Evolutionary conservation across 2,888 invertebrate genomes (phyloP), one percentile per base, ranked within the genome.

Genomic region (Apomyelois bistriatella): DNA sequence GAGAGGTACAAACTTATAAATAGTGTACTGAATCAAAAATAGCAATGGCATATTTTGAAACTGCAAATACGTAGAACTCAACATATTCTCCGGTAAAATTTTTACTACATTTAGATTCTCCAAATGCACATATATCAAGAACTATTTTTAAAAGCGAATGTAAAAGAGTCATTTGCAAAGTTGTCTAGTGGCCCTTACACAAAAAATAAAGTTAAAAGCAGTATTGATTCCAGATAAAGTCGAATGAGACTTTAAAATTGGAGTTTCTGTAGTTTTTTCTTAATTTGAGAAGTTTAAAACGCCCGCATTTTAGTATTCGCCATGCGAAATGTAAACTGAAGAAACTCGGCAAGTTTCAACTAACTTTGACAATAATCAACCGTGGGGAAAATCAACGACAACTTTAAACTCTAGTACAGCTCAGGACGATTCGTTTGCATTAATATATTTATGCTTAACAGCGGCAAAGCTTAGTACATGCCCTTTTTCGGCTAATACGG

Each of bases 291-390:
- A 74, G 65, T 74, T 72, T 57, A 59, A 60, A 61, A 54, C 65
- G 61, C 68, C 63, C 70, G 58, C 64, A 66, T 64, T 78, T 81
- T 71, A 69, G 76, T 76, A 75, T 79, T 76, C 75, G 60, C 65
- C 60, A 70, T 70, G 76, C 72, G 75, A 62, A 76, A 70, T 71
- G 74, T 72, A 72, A 77, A 74, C 76, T 68, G 64, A 70, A 65
- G 66, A 59, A 70, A 76, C 67, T 74, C 59, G 47, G 50, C 55
- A 65, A 68, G 65, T 69, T 66, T 57, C 60, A 67, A 66, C 74
- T 65, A 81, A 80, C 75, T 82, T 79, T 72, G 71, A 76, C 76
- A 76, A 79, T 81, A 76, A 76, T 75, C 72, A 76, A 70, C 74
- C 64, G 66, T 65, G 65, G 55, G 68, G 67, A 70, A 76, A 76